phyloP scores from a whole-genome alignment of 2,888 invertebrate species.

The Orthosia gothica region DNA sequence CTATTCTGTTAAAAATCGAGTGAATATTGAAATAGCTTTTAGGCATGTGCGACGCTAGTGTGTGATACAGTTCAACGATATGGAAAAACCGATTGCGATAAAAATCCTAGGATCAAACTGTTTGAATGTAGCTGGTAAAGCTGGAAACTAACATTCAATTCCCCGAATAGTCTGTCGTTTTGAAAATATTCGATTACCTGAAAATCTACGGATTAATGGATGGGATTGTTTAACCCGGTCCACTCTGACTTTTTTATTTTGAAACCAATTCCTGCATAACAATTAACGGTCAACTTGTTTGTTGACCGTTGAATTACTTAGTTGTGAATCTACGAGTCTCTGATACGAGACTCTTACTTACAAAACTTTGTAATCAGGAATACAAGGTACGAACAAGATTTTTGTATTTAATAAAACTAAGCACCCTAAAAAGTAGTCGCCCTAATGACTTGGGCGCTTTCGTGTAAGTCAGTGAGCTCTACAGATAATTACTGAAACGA shows the following conservation, averaged over 20 bases:
- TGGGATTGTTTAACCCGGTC: background rate
- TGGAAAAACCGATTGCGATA: background rate
- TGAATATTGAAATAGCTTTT: background rate
- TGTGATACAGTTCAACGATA: background rate
- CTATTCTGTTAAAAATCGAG: background rate
- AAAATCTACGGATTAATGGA: background rate
- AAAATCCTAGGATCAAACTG: background rate
- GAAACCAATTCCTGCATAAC: background rate
- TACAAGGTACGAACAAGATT: background rate
- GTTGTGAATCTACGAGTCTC: too few relatives aligned
- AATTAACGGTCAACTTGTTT: background rate
- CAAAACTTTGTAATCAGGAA: background rate
- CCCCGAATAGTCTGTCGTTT: background rate
- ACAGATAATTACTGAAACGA: constrained; percentile 45
- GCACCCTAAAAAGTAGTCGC: constrained; percentile 9
- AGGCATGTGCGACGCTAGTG: too few relatives aligned
- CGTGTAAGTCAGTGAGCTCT: constrained; percentile 31
- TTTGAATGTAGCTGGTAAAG: background rate
- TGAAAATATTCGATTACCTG: background rate
- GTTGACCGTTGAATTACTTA: background rate
- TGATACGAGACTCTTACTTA: too few relatives aligned
- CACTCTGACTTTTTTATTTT: constrained; percentile 6
- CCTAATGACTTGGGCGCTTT: constrained; percentile 35
- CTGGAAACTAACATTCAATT: background rate
- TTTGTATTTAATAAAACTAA: background rate